Base-by-base conservation (phyloP, 1,140 invertebrate species). In the Drosophila sulfurigaster region DNA sequence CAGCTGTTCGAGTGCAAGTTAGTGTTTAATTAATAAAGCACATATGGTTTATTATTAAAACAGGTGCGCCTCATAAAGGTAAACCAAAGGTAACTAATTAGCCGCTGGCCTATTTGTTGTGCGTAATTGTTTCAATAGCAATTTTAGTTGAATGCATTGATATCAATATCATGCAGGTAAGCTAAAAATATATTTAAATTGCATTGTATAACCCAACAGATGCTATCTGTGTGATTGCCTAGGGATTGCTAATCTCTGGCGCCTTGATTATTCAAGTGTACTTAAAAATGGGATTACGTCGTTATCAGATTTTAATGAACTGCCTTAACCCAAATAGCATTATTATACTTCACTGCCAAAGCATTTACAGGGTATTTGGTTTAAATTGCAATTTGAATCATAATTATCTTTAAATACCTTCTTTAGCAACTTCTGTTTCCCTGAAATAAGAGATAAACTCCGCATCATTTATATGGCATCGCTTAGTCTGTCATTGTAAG, bases 11-110 rank as follows among this genome's bases (percentile, higher is more conserved):
- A 43, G 7, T 38, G n/a, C 30, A 56, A 69, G 48, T 15, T 62
- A 13, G 13, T 30, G 13, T 25, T 57, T 41, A 62, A 62, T 48
- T 32, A 48, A 62, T 48, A 35, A 62, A 48, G 35, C 11, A 48
- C 25, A 62, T 32, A 48, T 45, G 59, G 3, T 32, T 15, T 16
- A 32, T 35, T 32, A 30, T 15, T 16, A 25, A 32, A 32, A 48
- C 59, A 62, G 59, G 6, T 62, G 59, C 45, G 58, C 25, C 25
- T 46, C 30, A 60, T 15, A 58, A 16, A 28, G 15, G 11, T 43
- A 43, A 46, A 30, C 16, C 13, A 25, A 25, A 25, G 10, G 25
- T 11, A 25, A 20, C 32, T 35, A 54, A 54, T 54, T 54, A 54
- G 28, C 51, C n/a, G 28, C n/a, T 13, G 30, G 51, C 35, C 6